These are phyloP conservation scores for Mesembrinibis cayennensis DNA, from an alignment of 2,113 vertebrate species.

Conservation along the genomic window DNA sequence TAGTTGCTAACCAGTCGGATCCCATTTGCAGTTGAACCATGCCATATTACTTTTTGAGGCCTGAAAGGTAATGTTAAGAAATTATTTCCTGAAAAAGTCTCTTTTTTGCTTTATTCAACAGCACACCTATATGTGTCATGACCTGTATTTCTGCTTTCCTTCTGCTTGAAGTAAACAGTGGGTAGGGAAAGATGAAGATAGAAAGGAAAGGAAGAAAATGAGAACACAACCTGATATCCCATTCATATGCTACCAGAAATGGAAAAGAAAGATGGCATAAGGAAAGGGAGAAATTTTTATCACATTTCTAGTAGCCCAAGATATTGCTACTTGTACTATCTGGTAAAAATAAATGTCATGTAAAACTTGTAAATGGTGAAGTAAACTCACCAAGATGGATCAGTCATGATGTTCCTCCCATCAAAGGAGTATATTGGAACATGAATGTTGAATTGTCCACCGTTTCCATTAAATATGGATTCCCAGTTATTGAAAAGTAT, in stretches of 20 bases:
- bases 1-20: conserved; percentile 83
- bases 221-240: neutral
- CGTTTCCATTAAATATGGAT: conserved; percentile 83
- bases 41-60: conserved; percentile 93
- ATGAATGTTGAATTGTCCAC: conserved; percentile 77
- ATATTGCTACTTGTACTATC: neutral
- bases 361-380: neutral
- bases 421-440: conserved; percentile 95
- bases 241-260: neutral
- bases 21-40: conserved; percentile 84
- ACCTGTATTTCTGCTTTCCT: neutral
- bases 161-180: neutral
- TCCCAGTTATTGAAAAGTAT: conserved; percentile 90
- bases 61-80: conserved; percentile 67
- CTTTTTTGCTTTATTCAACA: neutral
- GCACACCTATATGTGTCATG: neutral
- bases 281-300: neutral
- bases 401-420: conserved; percentile 88
- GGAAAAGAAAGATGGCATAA: neutral
- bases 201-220: neutral
- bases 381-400: conserved; percentile 88
- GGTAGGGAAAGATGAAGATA: neutral
- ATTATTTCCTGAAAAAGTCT: conserved; percentile 21
- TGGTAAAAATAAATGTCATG: neutral
- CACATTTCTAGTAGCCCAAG: neutral